phyloP scores from a whole-genome alignment of 2,888 invertebrate species.

The Brenthis hecate region DNA sequence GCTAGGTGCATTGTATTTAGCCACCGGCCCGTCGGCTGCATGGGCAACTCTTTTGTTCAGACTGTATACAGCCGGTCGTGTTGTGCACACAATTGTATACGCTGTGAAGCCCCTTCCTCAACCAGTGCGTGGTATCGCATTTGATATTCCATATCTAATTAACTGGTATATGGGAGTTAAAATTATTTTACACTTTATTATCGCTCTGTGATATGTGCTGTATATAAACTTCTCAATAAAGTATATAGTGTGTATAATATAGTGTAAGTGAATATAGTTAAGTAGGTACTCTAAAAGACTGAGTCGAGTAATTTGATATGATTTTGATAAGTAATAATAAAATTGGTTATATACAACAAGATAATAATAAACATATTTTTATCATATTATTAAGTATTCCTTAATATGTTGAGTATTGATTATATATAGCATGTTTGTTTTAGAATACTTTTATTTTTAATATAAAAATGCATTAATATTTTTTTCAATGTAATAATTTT shows the following conservation, averaged over 20 bases:
- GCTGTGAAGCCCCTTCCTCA: conserved; percentile 83
- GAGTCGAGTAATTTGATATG: neutral
- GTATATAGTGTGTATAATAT: too few species aligned
- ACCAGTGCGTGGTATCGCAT: conserved; percentile 68
- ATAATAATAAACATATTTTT: neutral
- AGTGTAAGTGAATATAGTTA: neutral
- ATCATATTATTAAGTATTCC: neutral
- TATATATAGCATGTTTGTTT: too few species aligned
- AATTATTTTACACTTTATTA: conserved; percentile 61
- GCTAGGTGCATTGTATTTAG: conserved; percentile 80
- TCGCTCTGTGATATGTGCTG: conserved; percentile 58
- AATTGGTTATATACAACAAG: neutral
- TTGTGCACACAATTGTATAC: conserved; percentile 85
- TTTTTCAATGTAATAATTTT: too few species aligned
- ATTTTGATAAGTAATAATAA: neutral
- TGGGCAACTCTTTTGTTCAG: conserved; percentile 48
- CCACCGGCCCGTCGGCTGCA: conserved; percentile 67
- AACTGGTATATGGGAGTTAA: conserved; percentile 64
- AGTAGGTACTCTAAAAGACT: neutral
- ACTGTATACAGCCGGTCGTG: conserved; percentile 71
- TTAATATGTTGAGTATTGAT: too few species aligned
- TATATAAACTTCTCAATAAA: too few species aligned
- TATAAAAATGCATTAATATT: too few species aligned
- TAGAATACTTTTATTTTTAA: too few species aligned
- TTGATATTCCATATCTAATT: conserved; percentile 51